Evolutionary conservation across 2,888 invertebrate genomes (phyloP).

Genomic region (Tipula helvola): DNA sequence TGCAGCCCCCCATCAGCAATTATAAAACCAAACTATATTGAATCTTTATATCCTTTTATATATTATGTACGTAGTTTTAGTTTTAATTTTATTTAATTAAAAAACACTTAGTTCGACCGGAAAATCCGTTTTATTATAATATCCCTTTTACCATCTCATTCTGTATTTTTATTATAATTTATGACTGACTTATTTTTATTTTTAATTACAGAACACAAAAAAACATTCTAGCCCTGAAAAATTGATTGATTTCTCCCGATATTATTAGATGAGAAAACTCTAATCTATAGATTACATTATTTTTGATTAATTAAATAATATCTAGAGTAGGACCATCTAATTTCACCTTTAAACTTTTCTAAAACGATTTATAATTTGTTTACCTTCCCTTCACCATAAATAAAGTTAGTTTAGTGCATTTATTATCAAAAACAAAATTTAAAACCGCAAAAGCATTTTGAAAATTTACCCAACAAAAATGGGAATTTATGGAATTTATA

Average conservation of each 20-base stretch:
- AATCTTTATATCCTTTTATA: background rate
- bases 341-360: background rate
- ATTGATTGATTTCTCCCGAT: background rate
- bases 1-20: background rate
- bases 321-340: background rate
- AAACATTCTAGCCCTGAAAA: background rate
- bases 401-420: background rate
- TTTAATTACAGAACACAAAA: background rate
- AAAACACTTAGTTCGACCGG: background rate
- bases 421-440: background rate
- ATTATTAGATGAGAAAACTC: background rate
- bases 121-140: background rate
- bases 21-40: background rate
- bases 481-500: background rate
- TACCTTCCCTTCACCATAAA: background rate
- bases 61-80: too few relatives aligned
- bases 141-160: background rate
- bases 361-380: background rate
- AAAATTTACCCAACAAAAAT: background rate
- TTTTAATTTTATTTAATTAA: slow-evolving; percentile 4
- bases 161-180: background rate
- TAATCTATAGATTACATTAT: background rate
- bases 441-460: background rate
- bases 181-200: background rate
- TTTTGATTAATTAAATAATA: background rate